These are phyloP conservation scores for Pangasius krempfi DNA, from an alignment of 2,797 vertebrate genomes.

Conservation along the genomic window DNA sequence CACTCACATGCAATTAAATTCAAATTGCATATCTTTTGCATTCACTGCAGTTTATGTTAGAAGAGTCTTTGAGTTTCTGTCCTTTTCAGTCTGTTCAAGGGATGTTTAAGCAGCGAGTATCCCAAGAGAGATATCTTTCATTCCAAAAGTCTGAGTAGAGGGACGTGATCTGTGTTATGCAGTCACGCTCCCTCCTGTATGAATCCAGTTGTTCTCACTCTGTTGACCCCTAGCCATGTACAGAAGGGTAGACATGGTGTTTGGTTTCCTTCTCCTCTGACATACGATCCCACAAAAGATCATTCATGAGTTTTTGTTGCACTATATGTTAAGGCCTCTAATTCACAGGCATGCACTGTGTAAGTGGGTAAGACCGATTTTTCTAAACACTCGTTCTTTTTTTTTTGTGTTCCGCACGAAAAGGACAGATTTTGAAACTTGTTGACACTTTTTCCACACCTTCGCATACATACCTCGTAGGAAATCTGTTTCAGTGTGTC, in stretches of 20 bases:
- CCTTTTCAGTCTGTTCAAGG: constrained; percentile 43
- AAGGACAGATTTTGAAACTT: constrained; percentile 1
- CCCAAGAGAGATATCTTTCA: constrained; percentile 51
- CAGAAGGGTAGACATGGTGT: constrained; percentile 55
- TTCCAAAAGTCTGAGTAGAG: constrained; percentile 27
- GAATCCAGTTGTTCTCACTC: constrained; percentile 67
- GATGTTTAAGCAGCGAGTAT: constrained; percentile 17
- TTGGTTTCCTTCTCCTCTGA: constrained; percentile 55
- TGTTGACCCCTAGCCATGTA: constrained; percentile 59
- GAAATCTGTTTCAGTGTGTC: neutral
- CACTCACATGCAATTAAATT: constrained; percentile 45
- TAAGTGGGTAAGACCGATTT: neutral
- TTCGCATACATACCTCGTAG: neutral
- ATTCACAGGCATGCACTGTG: constrained; percentile 43
- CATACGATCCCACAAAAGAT: constrained; percentile 57
- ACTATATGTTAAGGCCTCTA: constrained; percentile 45
- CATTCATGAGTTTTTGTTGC: constrained; percentile 54
- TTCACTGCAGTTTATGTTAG: constrained; percentile 41
- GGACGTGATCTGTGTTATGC: constrained; percentile 48
- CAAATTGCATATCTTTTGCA: constrained; percentile 50
- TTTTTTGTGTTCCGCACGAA: neutral
- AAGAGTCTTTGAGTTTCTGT: constrained; percentile 46
- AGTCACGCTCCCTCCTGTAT: constrained; percentile 41
- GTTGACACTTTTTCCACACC: neutral
- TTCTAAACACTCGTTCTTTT: neutral